These are phyloP conservation scores for Sciurus vulgaris DNA, from an alignment of 2,797 vertebrate species.

Conservation along the genomic window DNA sequence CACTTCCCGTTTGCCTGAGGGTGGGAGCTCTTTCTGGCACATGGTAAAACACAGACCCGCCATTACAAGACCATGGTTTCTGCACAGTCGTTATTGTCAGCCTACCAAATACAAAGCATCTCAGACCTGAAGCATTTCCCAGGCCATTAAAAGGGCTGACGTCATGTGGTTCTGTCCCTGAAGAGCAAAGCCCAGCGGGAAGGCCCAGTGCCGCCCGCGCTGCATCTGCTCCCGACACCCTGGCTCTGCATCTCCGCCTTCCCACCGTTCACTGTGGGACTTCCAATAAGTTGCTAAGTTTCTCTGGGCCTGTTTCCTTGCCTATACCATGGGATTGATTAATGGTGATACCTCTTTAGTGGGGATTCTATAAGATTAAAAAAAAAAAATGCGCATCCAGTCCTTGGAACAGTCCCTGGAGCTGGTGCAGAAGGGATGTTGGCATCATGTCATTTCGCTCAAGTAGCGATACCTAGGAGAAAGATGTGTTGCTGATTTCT, in stretches of 20 bases:
- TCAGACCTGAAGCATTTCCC: not conserved
- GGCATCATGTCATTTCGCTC: not conserved
- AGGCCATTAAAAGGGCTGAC: not conserved
- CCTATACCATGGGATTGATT: not conserved
- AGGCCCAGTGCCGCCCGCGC: rapidly evolving
- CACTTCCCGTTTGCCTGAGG: not conserved
- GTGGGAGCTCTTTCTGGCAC: not conserved
- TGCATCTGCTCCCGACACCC: not conserved
- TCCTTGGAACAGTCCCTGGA: not conserved
- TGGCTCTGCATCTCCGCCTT: not conserved
- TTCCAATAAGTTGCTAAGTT: not conserved
- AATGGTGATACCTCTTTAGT: not conserved
- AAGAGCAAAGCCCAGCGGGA: not conserved
- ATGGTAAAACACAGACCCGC: not conserved
- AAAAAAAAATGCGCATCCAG: not conserved
- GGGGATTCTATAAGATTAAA: not conserved
- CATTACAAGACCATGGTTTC: not conserved
- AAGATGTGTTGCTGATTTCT: not conserved
- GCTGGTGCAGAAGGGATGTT: not conserved
- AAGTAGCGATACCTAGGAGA: not conserved
- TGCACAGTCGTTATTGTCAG: not conserved
- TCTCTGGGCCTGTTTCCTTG: not conserved
- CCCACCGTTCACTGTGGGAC: not conserved
- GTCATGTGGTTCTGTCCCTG: not conserved
- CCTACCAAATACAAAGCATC: not conserved